These are phyloP conservation scores for Polydrusus pterygomalis DNA, from an alignment of 2,888 invertebrate species.

Conservation along the genomic window DNA sequence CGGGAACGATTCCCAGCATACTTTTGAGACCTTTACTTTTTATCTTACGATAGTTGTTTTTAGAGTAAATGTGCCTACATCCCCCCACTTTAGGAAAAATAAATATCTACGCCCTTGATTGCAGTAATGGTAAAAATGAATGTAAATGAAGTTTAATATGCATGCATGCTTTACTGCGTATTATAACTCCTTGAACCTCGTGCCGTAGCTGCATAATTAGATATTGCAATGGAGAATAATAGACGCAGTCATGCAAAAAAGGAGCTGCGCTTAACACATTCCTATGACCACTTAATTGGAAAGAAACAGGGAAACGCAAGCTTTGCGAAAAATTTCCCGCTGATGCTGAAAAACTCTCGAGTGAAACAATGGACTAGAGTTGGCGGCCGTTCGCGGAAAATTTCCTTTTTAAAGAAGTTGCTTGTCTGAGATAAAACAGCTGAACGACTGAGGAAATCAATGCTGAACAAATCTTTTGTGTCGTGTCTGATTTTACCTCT, in stretches of 20 bases:
- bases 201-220: constrained; percentile 32
- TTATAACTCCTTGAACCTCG: no score
- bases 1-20: no score
- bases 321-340: constrained; percentile 54
- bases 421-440: constrained; percentile 49
- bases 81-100: no score
- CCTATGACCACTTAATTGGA: constrained; percentile 57
- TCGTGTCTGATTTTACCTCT: constrained; percentile 21
- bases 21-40: no score
- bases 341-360: constrained; percentile 53
- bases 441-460: constrained; percentile 48
- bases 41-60: no score
- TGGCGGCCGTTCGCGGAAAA: constrained; percentile 45
- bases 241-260: constrained; percentile 41
- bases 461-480: constrained; percentile 34
- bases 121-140: no score
- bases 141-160: no score
- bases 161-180: no score
- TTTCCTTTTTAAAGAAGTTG: constrained; percentile 45
- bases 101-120: no score
- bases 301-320: constrained; percentile 55
- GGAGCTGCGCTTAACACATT: constrained; percentile 50
- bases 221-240: constrained; percentile 37
- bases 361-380: constrained; percentile 50
- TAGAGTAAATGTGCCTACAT: no score